These are phyloP conservation scores for Euura lappo DNA, from an alignment of 1,140 invertebrate genomes.

Conservation along the genomic window DNA sequence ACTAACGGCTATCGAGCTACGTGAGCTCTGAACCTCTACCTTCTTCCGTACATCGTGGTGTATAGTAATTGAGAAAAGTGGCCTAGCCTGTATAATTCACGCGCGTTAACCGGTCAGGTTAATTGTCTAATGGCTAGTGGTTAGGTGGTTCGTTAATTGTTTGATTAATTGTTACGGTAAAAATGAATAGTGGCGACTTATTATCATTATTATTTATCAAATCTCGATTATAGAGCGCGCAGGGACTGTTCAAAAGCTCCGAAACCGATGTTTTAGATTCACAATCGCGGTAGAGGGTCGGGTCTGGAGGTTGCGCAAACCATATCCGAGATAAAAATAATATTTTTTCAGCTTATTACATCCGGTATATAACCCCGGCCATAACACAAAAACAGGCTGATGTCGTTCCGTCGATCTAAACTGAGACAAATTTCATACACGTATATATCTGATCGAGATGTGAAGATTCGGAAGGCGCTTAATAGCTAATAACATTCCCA, in stretches of 20 bases:
- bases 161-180: background rate
- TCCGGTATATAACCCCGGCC: background rate
- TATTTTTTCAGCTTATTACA: conserved; percentile 7
- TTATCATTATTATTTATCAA: too few species aligned
- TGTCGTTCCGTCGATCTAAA: too few species aligned
- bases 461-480: too few species aligned
- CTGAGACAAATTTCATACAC: too few species aligned
- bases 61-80: background rate
- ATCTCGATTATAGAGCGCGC: too few species aligned
- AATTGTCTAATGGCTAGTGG: conserved; percentile 1
- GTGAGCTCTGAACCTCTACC: background rate
- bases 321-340: conserved; percentile 3
- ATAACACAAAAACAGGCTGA: too few species aligned
- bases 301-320: background rate
- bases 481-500: too few species aligned
- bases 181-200: too few species aligned
- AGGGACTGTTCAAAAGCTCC: background rate
- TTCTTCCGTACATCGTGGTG: background rate
- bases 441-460: too few species aligned
- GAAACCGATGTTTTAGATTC: background rate
- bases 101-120: background rate
- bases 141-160: background rate
- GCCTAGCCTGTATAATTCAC: background rate
- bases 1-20: too few species aligned
- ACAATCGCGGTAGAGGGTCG: background rate